These are phyloP conservation scores for Zaprionus ghesquierei DNA, from an alignment of 1,140 invertebrate genomes.

Conservation along the genomic window DNA sequence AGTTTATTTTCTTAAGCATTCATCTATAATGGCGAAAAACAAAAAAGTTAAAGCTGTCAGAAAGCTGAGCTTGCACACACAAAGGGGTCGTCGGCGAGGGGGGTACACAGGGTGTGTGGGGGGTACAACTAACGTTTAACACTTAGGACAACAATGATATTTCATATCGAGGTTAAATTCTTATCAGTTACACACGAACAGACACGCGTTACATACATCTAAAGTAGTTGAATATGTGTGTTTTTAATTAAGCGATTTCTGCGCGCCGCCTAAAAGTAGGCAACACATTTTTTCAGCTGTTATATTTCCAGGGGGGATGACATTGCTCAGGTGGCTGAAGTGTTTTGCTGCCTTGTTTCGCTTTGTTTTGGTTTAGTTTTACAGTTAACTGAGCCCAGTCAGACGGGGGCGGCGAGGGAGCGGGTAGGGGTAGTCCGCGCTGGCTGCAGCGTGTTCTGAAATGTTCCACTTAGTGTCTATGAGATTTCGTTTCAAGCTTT, in stretches of 20 bases:
- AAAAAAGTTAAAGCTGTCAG: conserved; percentile 32
- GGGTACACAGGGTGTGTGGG: background rate
- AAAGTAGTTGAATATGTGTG: conserved; percentile 4
- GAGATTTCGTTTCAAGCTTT: conserved; percentile 54
- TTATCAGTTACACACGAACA: conserved; percentile 30
- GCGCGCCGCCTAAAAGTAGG: conserved; percentile 4
- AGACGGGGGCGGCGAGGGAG: background rate
- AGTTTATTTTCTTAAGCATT: conserved; percentile 52
- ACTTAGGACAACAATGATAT: conserved; percentile 79
- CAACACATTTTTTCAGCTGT: too few relatives aligned
- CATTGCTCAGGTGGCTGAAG: background rate
- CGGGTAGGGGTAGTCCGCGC: background rate
- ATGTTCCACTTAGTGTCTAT: conserved; percentile 65
- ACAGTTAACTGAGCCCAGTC: background rate
- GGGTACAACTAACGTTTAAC: conserved; percentile 28
- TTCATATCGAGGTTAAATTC: conserved; percentile 77
- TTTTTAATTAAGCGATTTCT: background rate
- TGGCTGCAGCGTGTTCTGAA: conserved; percentile 22
- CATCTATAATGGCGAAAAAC: conserved; percentile 22
- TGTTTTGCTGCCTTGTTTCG: background rate
- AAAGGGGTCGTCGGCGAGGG: background rate
- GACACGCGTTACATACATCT: background rate
- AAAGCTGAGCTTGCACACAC: conserved; percentile 40
- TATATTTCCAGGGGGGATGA: background rate
- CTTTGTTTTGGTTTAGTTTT: background rate